Evolutionary conservation across 2,888 invertebrate species (phyloP), one percentile per base, ranked within the genome.

Genomic region (Melieria omissa): DNA sequence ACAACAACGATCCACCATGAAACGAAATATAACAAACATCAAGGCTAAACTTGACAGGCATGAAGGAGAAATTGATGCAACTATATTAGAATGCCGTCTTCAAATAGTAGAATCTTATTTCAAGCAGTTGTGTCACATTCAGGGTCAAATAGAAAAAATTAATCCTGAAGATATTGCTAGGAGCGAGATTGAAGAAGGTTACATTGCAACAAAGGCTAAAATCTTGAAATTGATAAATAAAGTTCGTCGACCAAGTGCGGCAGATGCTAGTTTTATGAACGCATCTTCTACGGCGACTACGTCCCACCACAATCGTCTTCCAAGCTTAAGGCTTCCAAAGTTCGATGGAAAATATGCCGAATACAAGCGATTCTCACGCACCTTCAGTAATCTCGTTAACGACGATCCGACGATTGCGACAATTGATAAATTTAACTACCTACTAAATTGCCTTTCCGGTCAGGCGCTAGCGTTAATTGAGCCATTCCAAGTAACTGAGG

Each of bases 61-160:
- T 29, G 29, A 2, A 3, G 29, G 72, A 63, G 3, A 69, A 65
- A 29, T 29, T 29, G 29, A 29, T 29, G 16, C 65, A 8, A 74
- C 68, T n/a, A 71, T 72, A 70, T 62, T 72, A 14, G 62, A 73
- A 65, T 73, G 73, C 54, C 61, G 72, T 4, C 46, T 72, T 4
- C 52, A 73, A 71, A 68, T 73, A 46, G 64, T 75, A 14, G 72
- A 73, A 9, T 49, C 68, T 9, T 70, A 75, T 66, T 71, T 71
- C 46, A 75, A 73, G 29, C 71, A 74, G 14, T 14, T 73, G 7
- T 52, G 67, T 45, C 62, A 73, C 44, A 55, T 73, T n/a, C 74
- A 74, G 45, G 46, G 44, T 0, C 65, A 74, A 73, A 74, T 69
- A 41, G 71, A 74, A 66, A 41, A 61, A 45, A n/a, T 71, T 5